These are phyloP conservation scores for Oscheius sp. DNA, from an alignment of 1,140 invertebrate genomes.

Conservation along the genomic window DNA sequence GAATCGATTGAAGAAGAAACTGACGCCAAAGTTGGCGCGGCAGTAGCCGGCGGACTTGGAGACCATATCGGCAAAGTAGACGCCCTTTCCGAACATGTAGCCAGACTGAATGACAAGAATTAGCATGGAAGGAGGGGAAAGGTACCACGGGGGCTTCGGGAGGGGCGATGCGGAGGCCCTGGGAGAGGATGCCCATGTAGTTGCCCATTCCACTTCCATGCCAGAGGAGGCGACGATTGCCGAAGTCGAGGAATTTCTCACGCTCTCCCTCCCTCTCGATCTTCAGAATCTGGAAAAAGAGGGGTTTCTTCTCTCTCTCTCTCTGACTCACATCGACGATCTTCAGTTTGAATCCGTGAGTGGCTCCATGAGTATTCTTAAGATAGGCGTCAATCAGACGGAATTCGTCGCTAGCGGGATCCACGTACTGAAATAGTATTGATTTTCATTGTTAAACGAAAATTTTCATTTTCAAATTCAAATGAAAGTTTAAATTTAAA, in stretches of 20 bases:
- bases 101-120: background rate
- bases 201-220: slow-evolving; percentile 87
- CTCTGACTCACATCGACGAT: slow-evolving; percentile 67
- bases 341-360: slow-evolving; percentile 74
- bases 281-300: slow-evolving; percentile 66
- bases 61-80: slow-evolving; percentile 1
- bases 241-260: slow-evolving; percentile 77
- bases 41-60: slow-evolving; percentile 67
- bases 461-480: background rate
- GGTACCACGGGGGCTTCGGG: slow-evolving; percentile 72
- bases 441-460: background rate
- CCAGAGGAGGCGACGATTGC: slow-evolving; percentile 81
- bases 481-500: background rate
- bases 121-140: background rate
- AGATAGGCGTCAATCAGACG: slow-evolving; percentile 74
- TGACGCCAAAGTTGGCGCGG: slow-evolving; percentile 89
- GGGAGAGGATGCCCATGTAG: slow-evolving; percentile 88
- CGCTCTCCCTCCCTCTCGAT: slow-evolving; percentile 76
- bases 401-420: slow-evolving; percentile 73
- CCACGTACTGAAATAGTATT: slow-evolving; percentile 62
- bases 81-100: slow-evolving; percentile 9
- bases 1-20: slow-evolving; percentile 89
- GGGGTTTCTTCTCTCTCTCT: no score
- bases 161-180: slow-evolving; percentile 92
- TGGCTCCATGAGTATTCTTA: slow-evolving; percentile 80